phyloP scores from a whole-genome alignment of 2,113 vertebrate species.

The Typhlomys cinereus region DNA sequence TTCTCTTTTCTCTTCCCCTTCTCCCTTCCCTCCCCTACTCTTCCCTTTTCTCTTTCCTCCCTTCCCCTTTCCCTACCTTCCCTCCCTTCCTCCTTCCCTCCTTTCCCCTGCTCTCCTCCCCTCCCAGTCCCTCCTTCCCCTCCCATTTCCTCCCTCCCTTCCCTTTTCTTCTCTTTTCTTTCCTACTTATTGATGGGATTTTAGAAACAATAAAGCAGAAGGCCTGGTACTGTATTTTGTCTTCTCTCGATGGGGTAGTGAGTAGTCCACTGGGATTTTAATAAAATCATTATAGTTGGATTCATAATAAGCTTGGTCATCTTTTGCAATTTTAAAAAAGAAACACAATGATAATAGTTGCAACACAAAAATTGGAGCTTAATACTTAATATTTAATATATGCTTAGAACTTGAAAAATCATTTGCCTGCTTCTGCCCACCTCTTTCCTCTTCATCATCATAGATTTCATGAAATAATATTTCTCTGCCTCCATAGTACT shows the following conservation, averaged over 20 bases:
- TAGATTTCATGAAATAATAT: not conserved
- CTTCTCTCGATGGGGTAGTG: not conserved
- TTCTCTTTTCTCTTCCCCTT: too few relatives aligned
- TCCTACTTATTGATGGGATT: too few relatives aligned
- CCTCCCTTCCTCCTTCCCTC: too few relatives aligned
- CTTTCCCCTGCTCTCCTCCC: too few relatives aligned
- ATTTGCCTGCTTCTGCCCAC: not conserved
- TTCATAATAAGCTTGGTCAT: not conserved
- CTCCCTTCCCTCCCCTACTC: too few relatives aligned
- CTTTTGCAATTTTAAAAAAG: not conserved
- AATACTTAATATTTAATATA: not conserved
- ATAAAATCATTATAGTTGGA: not conserved
- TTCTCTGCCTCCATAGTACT: not conserved
- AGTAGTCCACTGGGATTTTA: not conserved
- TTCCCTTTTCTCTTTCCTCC: too few relatives aligned
- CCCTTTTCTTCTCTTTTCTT: too few relatives aligned
- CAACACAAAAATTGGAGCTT: not conserved
- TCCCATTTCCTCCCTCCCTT: too few relatives aligned
- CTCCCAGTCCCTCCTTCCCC: too few relatives aligned
- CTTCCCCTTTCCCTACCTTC: too few relatives aligned
- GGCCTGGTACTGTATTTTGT: not conserved
- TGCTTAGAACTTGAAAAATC: not conserved
- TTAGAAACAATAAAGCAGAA: too few relatives aligned
- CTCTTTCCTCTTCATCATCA: accelerated
- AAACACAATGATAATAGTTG: not conserved